These are phyloP conservation scores for Timema podura DNA, from an alignment of 2,888 invertebrate genomes.

Conservation along the genomic window DNA sequence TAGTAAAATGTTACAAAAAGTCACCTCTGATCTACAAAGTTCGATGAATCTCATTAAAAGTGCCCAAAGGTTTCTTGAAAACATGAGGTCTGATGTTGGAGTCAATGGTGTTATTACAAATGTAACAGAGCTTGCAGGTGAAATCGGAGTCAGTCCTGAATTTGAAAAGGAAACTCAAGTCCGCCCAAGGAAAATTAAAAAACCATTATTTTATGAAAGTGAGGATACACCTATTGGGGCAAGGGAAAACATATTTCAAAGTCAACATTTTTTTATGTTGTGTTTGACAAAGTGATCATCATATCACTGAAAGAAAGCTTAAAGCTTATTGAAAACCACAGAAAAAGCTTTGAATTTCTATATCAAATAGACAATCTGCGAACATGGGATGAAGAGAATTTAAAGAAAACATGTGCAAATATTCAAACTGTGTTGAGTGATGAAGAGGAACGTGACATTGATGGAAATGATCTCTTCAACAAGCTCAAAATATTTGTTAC, in stretches of 20 bases:
- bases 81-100: neutral
- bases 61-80: too few species aligned
- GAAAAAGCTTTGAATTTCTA: constrained; percentile 18
- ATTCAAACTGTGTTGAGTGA: constrained; percentile 17
- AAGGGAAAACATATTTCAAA: constrained; percentile 20
- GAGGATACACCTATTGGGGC: too few species aligned
- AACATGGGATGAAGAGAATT: neutral
- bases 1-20: neutral
- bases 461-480: constrained; percentile 18
- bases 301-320: too few species aligned
- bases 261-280: constrained; percentile 15
- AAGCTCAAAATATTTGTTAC: constrained; percentile 21
- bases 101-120: constrained; percentile 10
- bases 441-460: constrained; percentile 19
- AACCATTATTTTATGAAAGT: constrained; percentile 20
- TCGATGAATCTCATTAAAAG: too few species aligned
- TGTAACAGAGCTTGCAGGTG: constrained; percentile 15
- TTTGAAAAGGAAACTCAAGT: constrained; percentile 20
- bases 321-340: constrained; percentile 15
- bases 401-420: constrained; percentile 2
- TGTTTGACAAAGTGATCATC: constrained; percentile 22
- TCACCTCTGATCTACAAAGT: too few species aligned
- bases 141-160: constrained; percentile 16
- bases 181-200: constrained; percentile 19
- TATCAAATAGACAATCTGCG: constrained; percentile 15